Conservation (phyloP, 2,888 invertebrate species). For the Drosophila ochracea region DNA sequence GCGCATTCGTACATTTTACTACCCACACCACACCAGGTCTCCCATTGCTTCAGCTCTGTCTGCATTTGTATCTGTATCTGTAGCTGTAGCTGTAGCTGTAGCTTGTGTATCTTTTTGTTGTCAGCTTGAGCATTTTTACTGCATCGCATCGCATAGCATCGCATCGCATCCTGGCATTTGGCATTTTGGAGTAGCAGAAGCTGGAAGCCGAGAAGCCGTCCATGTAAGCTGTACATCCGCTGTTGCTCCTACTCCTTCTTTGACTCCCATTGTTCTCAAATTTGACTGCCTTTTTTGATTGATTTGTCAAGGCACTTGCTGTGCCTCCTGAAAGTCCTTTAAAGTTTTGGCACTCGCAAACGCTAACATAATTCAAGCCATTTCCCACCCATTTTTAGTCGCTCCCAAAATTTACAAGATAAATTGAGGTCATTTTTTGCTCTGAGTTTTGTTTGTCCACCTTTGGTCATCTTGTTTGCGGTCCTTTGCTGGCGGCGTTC, state of each 20-base stretch:
- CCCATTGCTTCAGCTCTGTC: conserved; percentile 29
- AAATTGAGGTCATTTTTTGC: conserved; percentile 84
- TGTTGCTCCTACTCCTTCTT: conserved; percentile 12
- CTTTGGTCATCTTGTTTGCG: conserved; percentile 60
- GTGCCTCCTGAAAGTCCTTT: conserved; percentile 29
- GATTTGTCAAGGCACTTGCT: conserved; percentile 69
- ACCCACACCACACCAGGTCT: conserved; percentile 47
- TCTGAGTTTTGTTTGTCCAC: conserved; percentile 45
- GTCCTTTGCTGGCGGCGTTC: conserved; percentile 30
- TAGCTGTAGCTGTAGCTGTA: conserved; percentile 34
- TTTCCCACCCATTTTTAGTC: conserved; percentile 10
- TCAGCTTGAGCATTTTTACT: conserved; percentile 59
- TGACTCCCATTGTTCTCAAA: conserved; percentile 36
- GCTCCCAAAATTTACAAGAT: conserved; percentile 76
- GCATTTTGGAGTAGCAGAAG: conserved; percentile 43
- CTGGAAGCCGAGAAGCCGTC: conserved; percentile 46
- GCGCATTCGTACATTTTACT: conserved; percentile 64
- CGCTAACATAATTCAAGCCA: conserved; percentile 64
- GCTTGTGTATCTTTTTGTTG: conserved; percentile 46
- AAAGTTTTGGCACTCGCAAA: conserved; percentile 57
- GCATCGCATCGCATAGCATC: conserved; percentile 59
- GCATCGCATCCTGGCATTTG: conserved; percentile 60
- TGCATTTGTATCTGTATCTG: conserved; percentile 52
- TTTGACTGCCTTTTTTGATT: conserved; percentile 58
- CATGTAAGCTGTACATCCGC: conserved; percentile 59